Evolutionary conservation across 2,797 vertebrate species (phyloP).

Genomic region (Numenius phaeopus): DNA sequence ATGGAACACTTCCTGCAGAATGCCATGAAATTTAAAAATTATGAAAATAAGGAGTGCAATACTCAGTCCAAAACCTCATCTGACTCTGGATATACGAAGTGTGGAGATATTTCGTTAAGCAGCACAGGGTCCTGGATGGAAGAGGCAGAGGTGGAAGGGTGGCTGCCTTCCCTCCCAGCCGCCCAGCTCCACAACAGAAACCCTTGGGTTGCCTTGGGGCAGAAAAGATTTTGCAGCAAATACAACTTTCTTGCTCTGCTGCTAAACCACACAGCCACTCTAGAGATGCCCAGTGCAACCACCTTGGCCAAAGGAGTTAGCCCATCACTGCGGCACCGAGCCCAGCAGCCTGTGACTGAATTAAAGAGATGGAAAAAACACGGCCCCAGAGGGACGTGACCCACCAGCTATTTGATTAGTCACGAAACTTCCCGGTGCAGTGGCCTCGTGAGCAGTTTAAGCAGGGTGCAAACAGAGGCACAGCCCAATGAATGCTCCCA

Average conservation of each 20-base stretch:
- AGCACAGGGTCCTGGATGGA: background rate
- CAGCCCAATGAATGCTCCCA: background rate
- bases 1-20: background rate
- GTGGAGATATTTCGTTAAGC: background rate
- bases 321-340: fast-evolving
- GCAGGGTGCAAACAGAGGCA: background rate
- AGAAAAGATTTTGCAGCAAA: background rate
- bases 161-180: background rate
- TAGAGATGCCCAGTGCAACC: background rate
- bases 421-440: background rate
- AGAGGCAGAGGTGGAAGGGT: background rate
- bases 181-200: background rate
- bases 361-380: background rate
- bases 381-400: fast-evolving
- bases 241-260: background rate
- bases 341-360: background rate
- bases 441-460: background rate
- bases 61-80: background rate
- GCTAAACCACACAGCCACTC: background rate
- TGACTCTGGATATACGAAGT: background rate
- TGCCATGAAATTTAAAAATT: background rate
- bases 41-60: background rate
- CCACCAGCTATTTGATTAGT: background rate
- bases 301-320: background rate
- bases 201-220: background rate